These are phyloP conservation scores for Elephas maximus DNA, from an alignment of 2,113 vertebrate genomes.

Conservation along the genomic window DNA sequence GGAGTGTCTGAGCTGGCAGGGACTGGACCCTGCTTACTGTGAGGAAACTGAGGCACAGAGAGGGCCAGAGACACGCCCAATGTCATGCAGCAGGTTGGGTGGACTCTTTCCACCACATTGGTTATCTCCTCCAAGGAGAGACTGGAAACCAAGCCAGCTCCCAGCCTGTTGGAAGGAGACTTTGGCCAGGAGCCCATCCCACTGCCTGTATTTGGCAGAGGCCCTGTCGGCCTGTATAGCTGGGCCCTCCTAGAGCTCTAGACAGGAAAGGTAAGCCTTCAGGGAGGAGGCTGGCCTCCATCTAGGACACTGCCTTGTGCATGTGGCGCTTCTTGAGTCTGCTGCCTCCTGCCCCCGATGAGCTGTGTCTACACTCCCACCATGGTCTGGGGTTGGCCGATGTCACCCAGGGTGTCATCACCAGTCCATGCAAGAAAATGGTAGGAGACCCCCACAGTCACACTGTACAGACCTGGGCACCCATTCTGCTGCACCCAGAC, in stretches of 20 bases:
- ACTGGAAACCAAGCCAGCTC: no score
- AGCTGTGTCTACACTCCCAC: neutral
- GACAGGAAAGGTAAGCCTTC: neutral
- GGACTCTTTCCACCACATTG: neutral
- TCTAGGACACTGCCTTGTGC: neutral
- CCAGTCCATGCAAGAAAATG: neutral
- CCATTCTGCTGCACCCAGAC: neutral
- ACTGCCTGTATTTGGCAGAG: neutral
- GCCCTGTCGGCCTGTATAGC: neutral
- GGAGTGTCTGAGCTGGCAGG: no score
- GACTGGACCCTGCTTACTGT: neutral
- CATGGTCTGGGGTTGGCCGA: neutral
- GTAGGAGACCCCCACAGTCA: neutral
- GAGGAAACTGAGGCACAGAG: neutral
- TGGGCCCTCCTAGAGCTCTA: neutral
- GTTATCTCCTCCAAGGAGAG: neutral
- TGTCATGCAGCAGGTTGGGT: neutral
- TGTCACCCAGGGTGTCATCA: neutral
- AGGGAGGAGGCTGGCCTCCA: neutral
- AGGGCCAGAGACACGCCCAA: neutral
- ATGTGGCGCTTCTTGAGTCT: neutral
- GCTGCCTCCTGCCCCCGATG: neutral
- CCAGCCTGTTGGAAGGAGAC: no score
- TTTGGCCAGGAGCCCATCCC: no score
- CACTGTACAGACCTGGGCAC: neutral